A percentile compares a stretch with the other conserved stretches of the same genome.
These are phyloP conservation scores for Protaetia brevitarsis DNA, from an alignment of 1,140 invertebrate genomes.

Conservation along the genomic window DNA sequence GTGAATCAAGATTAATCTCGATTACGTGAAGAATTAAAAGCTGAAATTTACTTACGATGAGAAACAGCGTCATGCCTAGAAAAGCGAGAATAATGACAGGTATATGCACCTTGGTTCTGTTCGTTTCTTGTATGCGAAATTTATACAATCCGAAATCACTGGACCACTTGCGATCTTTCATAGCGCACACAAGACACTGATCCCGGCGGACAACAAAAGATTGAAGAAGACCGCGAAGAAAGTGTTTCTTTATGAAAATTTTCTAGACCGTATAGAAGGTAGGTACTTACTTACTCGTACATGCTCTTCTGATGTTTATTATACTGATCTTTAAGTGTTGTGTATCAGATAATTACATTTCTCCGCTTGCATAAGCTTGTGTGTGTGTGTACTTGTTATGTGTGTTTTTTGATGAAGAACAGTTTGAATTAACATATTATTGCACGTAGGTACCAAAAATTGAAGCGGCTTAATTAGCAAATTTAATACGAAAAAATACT, in stretches of 20 bases:
- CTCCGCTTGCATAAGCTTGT: background rate
- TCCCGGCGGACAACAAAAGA: background rate
- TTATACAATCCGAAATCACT: constrained; percentile 24
- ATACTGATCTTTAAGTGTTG: background rate
- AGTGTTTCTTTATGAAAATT: constrained; percentile 1
- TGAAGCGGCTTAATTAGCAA: background rate
- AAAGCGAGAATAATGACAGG: constrained; percentile 7
- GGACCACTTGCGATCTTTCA: constrained; percentile 19
- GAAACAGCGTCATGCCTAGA: background rate
- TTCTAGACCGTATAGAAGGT: background rate
- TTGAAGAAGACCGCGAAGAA: background rate
- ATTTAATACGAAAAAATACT: constrained; percentile 1
- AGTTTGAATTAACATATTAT: too few species aligned
- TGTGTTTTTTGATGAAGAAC: background rate
- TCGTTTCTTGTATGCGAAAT: background rate
- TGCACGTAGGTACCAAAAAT: background rate
- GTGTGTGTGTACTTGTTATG: background rate
- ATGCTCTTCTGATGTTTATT: background rate
- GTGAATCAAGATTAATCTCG: background rate
- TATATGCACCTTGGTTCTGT: background rate
- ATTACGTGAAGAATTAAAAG: background rate
- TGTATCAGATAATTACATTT: background rate
- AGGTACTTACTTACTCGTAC: background rate
- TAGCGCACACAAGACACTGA: background rate
- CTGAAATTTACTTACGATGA: constrained; percentile 15